Evolutionary conservation across 2,113 vertebrate species (phyloP), one percentile per base, ranked within the genome.

Genomic region (Catagonus wagneri): DNA sequence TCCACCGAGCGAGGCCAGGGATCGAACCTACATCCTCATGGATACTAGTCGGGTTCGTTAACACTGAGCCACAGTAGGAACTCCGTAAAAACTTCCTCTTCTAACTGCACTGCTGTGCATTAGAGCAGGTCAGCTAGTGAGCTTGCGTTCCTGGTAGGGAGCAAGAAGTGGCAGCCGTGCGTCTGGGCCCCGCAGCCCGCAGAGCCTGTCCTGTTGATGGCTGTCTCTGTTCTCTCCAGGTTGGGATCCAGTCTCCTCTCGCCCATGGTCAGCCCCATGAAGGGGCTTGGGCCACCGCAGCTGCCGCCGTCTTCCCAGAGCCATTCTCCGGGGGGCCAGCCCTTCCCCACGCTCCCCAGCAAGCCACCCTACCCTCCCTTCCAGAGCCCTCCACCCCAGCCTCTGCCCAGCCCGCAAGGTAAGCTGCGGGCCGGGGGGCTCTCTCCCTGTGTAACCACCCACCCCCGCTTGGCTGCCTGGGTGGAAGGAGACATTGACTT

Each of bases 201-300:
- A 22, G 25, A 8, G 17, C 39, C 69, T 44, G 1, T 32, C 34
- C 65, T 83, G 22, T 80, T 93, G 27, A 79, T 5, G 3, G n/a
- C 74, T 25, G 0, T 56, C 14, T 97, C 27, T 98, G 36, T 98
- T 93, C 96, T 97, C 98, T 93, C 94, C 98, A 99, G 99, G 97
- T 98, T 99, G 96, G 98, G 98, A 11, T 98, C 98, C n/a, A 98
- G 99, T 94, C 98, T 99, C 89, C 98, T 99, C 92, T 98, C 99
- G 52, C 99, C 99, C 6, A 98, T 99, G 95, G 97, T 99, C 96
- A 98, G 98, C 94, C 98, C 99, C 25, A 97, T 99, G 98, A 99
- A 99, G 98, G 98, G 98, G 14, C 96, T 99, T 6, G 98, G 98
- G 66, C 98, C 99, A 44, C 99, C 99, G 0, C 68, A 95, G 3